phyloP scores from a whole-genome alignment of 2,888 invertebrate genomes.

The Drosophila subquinaria region DNA sequence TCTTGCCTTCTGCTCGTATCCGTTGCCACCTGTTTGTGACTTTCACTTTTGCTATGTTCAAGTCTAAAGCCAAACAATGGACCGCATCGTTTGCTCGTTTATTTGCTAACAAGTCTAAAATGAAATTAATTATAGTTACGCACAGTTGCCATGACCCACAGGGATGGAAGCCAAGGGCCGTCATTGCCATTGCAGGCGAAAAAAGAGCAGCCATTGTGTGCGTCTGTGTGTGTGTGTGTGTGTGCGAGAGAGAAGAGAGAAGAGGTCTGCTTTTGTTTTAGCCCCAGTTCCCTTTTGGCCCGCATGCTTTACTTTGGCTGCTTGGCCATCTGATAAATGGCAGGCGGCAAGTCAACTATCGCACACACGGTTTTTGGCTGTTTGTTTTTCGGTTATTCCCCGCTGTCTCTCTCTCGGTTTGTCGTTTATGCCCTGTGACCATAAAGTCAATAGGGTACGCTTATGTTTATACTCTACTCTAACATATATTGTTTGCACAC shows the following conservation, averaged over 20 bases:
- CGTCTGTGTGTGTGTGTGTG: neutral
- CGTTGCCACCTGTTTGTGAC: conserved; percentile 11
- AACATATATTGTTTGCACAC: neutral
- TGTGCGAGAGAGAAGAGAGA: too few species aligned
- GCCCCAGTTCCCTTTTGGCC: conserved; percentile 9
- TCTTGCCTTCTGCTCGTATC: too few species aligned
- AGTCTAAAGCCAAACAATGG: conserved; percentile 54
- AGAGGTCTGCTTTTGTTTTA: conserved; percentile 10
- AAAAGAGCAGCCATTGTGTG: conserved; percentile 17
- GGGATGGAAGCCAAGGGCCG: conserved; percentile 8
- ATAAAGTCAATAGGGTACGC: neutral
- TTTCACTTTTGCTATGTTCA: conserved; percentile 36
- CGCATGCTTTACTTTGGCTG: conserved; percentile 14
- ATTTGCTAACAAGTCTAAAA: conserved; percentile 80
- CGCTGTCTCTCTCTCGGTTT: neutral
- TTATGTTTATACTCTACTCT: neutral
- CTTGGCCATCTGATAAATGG: conserved; percentile 39
- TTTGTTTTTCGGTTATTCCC: too few species aligned
- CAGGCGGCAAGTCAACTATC: conserved; percentile 43
- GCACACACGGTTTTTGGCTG: conserved; percentile 10
- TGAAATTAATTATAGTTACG: conserved; percentile 80
- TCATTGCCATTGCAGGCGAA: neutral
- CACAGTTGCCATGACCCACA: conserved; percentile 66
- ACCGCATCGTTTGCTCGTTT: conserved; percentile 79
- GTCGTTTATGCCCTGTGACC: neutral